Conservation (phyloP, 2,113 vertebrate genomes). For the Eulacestoma nigropectus region DNA sequence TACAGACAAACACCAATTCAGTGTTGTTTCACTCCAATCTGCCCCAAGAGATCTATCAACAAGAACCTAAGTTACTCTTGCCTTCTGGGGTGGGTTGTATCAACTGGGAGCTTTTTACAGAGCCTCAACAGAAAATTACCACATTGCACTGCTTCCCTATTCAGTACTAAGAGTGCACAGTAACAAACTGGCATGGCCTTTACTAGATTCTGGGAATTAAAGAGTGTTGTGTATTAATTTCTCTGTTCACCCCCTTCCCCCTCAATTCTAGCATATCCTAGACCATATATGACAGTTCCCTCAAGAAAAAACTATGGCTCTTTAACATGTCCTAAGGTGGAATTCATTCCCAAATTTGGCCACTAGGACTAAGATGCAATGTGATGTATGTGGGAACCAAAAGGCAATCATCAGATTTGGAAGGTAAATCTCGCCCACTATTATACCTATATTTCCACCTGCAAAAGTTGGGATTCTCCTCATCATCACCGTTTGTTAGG, state of each 20-base stretch:
- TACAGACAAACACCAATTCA: neutral
- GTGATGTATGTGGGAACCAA: neutral
- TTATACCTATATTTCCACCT: neutral
- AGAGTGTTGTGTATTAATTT: neutral
- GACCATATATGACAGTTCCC: neutral
- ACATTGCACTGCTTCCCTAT: neutral
- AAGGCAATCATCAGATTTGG: neutral
- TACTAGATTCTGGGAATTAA: neutral
- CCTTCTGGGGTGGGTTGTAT: neutral
- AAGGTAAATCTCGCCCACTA: neutral
- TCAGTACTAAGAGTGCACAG: neutral
- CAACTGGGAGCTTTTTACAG: neutral
- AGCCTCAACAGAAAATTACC: neutral
- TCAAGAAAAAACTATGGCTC: neutral
- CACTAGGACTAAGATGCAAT: neutral
- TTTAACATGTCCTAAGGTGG: neutral
- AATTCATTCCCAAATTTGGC: neutral
- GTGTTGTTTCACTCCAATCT: neutral
- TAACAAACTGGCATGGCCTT: neutral
- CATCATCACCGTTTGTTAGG: neutral
- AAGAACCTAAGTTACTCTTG: neutral
- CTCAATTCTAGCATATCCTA: neutral
- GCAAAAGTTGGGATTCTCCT: neutral
- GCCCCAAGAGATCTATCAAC: neutral
- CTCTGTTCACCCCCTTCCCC: neutral